Evolutionary conservation across 2,888 invertebrate genomes (phyloP).

Genomic region (Cerastoderma edule): DNA sequence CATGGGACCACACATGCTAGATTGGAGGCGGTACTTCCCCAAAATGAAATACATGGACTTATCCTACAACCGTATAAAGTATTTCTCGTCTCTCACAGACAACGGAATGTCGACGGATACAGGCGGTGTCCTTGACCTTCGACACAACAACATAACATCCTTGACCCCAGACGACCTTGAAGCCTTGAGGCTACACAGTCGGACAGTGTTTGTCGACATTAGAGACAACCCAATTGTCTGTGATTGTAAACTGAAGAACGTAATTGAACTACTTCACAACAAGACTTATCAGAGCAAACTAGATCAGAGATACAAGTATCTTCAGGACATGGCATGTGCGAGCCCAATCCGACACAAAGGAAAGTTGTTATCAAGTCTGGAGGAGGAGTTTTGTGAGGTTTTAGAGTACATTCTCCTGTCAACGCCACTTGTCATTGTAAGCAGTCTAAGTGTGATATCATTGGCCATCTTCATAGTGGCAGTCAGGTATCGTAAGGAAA

Average conservation of each 20-base stretch:
- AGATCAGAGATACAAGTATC: conserved; percentile 47
- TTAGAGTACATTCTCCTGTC: conserved; percentile 40
- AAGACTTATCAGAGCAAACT: conserved; percentile 6
- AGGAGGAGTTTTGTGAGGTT: conserved; percentile 51
- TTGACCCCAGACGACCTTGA: conserved; percentile 52
- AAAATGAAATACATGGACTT: conserved; percentile 62
- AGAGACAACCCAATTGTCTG: conserved; percentile 66
- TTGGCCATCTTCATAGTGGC: conserved; percentile 50
- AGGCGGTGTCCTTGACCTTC: conserved; percentile 58
- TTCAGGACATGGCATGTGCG: conserved; percentile 59
- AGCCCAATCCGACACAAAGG: conserved; percentile 53
- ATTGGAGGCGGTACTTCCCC: conserved; percentile 59
- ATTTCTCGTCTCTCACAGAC: conserved; percentile 43
- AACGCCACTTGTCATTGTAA: conserved; percentile 52
- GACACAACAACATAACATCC: conserved; percentile 66
- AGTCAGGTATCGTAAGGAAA: conserved; percentile 64
- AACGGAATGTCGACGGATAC: conserved; percentile 38
- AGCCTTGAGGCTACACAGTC: conserved; percentile 40
- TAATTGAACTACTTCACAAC: conserved; percentile 46
- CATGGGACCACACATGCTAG: conserved; percentile 40
- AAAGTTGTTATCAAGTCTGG: conserved; percentile 42
- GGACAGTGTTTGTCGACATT: conserved; percentile 60
- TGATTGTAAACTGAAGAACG: conserved; percentile 60
- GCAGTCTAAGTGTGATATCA: conserved; percentile 46
- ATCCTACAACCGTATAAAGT: conserved; percentile 57